Evolutionary conservation across 2,113 vertebrate species (phyloP), one percentile per base, ranked within the genome.

Genomic region (Oreochromis spilurus): DNA sequence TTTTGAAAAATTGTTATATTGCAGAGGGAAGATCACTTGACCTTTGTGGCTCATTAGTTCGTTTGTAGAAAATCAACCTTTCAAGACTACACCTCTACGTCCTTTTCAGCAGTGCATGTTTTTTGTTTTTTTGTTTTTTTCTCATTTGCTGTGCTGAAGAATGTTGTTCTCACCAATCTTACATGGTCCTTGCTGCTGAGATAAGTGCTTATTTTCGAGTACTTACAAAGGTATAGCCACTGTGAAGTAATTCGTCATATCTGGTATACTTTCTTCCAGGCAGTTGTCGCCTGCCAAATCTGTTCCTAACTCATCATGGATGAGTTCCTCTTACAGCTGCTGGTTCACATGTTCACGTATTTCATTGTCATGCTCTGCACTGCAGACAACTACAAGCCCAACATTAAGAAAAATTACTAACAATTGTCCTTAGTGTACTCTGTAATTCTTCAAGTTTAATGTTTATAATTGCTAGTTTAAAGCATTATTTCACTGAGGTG

Each of bases 271-370:
- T 84, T 91, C 86, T 83, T 86, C 81, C 60, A 75, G 85, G 79
- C 91, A 87, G 82, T 90, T 83, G 84, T 83, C 65, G 13, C 91
- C 75, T 89, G 77, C 90, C 86, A 87, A 13, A 36, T 60, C 81
- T 79, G 57, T 77, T 40, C 79, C 34, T 24, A 83, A 83, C 81
- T 90, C 78, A 86, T 84, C 79, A 77, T 54, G 16, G 45, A 81
- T 36, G 79, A 90, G 26, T 82, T 67, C 11, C 54, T 31, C 62
- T 81, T 67, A 54, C 80, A 91, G 90, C 91, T 87, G 81, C 36
- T 88, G 79, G 54, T 53, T 70, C 21, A 89, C 81, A 58, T 17
- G 84, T 87, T 84, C 62, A 65, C 81, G 82, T 81, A 60, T 85
- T 88, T 84, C 43, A 88, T 85, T 79, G 83, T 86, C 87, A 84